These are phyloP conservation scores for Oostethus manadensis DNA, from an alignment of 2,113 vertebrate species.

Conservation along the genomic window DNA sequence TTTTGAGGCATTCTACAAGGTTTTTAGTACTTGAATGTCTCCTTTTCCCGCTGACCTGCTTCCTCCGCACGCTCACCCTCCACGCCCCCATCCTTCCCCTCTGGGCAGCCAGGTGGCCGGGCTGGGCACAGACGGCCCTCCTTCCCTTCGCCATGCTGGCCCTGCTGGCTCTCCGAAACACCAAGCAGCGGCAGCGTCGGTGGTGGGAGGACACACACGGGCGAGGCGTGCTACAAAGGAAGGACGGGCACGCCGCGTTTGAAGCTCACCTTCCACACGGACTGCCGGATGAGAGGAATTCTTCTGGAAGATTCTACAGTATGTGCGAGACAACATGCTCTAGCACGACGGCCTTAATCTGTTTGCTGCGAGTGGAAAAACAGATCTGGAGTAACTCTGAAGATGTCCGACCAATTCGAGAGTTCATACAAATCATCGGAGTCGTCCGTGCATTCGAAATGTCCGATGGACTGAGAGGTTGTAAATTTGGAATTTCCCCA, in stretches of 20 bases:
- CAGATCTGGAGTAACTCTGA: too few relatives aligned
- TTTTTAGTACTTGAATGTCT: too few relatives aligned
- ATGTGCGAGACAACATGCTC: background rate
- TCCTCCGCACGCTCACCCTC: slow-evolving; percentile 48
- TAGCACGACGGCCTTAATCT: too few relatives aligned
- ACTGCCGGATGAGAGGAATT: slow-evolving; percentile 19
- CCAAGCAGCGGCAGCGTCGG: slow-evolving; percentile 43
- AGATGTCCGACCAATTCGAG: too few relatives aligned
- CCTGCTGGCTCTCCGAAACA: slow-evolving; percentile 54
- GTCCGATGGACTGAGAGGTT: too few relatives aligned
- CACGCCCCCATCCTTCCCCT: slow-evolving; percentile 55
- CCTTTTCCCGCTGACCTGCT: slow-evolving; percentile 50
- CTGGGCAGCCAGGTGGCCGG: slow-evolving; percentile 66
- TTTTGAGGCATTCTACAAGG: too few relatives aligned
- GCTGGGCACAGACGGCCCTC: slow-evolving; percentile 67
- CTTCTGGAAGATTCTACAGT: slow-evolving; percentile 14
- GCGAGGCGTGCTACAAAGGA: slow-evolving; percentile 54
- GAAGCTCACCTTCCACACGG: slow-evolving; percentile 35
- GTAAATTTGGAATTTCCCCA: too few relatives aligned
- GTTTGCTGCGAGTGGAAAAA: too few relatives aligned
- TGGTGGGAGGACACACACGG: slow-evolving; percentile 40
- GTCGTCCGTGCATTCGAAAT: too few relatives aligned
- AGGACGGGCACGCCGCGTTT: slow-evolving; percentile 34
- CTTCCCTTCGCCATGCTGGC: slow-evolving; percentile 63
- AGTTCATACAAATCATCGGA: too few relatives aligned